These are phyloP conservation scores for Drosophila algonquin DNA, from an alignment of 2,888 invertebrate species.

Conservation along the genomic window DNA sequence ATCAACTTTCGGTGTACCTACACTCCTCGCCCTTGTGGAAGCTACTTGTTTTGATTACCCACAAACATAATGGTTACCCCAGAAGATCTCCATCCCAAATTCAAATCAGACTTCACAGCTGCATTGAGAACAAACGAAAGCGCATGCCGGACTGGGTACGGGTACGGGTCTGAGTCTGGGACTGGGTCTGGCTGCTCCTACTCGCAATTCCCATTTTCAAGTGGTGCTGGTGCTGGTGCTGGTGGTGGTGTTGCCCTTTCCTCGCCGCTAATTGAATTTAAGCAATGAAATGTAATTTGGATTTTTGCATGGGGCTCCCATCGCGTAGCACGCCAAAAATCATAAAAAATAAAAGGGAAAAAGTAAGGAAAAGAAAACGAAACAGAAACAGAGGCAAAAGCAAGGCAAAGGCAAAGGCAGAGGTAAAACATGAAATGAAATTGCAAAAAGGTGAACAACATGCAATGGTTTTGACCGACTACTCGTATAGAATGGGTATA, in stretches of 20 bases:
- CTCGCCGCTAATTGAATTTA: constrained; percentile 71
- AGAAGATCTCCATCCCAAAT: constrained; percentile 34
- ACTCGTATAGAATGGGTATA: constrained; percentile 6
- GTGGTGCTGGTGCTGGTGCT: constrained; percentile 20
- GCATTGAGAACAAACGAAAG: constrained; percentile 53
- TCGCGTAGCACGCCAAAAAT: constrained; percentile 61
- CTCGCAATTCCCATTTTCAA: constrained; percentile 36
- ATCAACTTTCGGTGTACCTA: constrained; percentile 73
- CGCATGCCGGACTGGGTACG: constrained; percentile 18
- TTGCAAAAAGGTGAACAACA: constrained; percentile 70
- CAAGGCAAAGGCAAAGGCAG: constrained; percentile 11
- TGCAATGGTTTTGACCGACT: constrained; percentile 57
- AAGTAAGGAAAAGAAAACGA: constrained; percentile 34
- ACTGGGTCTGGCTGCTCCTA: neutral
- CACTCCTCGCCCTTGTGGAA: constrained; percentile 9
- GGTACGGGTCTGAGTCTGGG: too few species aligned
- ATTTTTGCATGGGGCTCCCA: constrained; percentile 67
- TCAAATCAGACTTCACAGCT: constrained; percentile 16
- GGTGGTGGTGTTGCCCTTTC: constrained; percentile 6
- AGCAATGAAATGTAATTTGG: constrained; percentile 75
- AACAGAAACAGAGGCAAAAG: neutral
- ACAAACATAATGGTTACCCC: constrained; percentile 48
- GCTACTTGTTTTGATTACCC: constrained; percentile 40
- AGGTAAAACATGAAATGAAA: constrained; percentile 56
- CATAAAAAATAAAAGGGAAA: constrained; percentile 37